Evolutionary conservation across 2,797 vertebrate species (phyloP), one percentile per base, ranked within the genome.

Genomic region (Crenuchus spilurus): DNA sequence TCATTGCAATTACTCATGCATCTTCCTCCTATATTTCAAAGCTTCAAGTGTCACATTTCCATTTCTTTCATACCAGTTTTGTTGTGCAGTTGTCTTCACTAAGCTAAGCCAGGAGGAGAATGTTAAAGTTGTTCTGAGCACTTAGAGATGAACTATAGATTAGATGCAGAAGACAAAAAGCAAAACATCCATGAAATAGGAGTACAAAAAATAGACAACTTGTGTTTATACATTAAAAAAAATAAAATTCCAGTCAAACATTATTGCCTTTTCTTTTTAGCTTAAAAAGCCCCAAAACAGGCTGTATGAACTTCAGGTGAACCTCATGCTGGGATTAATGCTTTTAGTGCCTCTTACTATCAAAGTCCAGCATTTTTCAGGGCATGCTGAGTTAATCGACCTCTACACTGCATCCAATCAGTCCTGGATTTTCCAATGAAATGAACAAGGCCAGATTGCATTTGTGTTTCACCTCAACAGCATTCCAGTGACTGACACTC

Each of bases 31-130:
- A 4, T 3, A 11, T 63, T 63, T 42, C 41, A 46, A 46, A 63
- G 39, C 61, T n/a, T 41, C 0, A 4, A 14, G 14, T 44, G 60
- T 63, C 39, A 18, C 39, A 63, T 42, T 46, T 46, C 61, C 24
- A 39, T 63, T 63, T 16, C 39, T 44, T 63, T 63, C 61, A 63
- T 28, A 63, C 24, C 24, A n/a, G 39, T 63, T 42, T 63, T 63
- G 39, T 46, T 63, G 24, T 11, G 61, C 24, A 4, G 39, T 46
- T 39, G 24, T 63, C 24, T 63, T 63, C 37, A 0, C 61, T n/a
- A 46, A 42, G 24, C 39, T 63, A n/a, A 33, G 14, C 11, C 39
- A 30, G 30, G 61, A 63, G 61, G 24, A 46, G 61, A 63, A 44
- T 63, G 20, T 28, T 44, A 28, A 44, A 44, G 24, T 3, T 30